Evolutionary conservation across 1,140 invertebrate genomes (phyloP).

Genomic region (Hetaerina americana): DNA sequence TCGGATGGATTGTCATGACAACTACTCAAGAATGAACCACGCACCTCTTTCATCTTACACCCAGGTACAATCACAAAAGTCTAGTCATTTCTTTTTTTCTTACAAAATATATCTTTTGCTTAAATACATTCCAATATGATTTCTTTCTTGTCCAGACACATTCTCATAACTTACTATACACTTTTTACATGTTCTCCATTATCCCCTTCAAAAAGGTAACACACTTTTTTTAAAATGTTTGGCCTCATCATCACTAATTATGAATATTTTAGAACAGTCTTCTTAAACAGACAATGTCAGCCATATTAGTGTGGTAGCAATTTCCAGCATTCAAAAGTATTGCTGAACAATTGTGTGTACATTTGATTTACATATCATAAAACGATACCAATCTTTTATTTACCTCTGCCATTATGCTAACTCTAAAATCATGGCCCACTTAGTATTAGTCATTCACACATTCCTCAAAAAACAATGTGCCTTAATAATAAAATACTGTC

Average conservation of each 20-base stretch:
- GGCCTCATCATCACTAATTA: not conserved
- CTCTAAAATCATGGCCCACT: not conserved
- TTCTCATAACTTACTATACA: not conserved
- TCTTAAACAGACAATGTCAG: not conserved
- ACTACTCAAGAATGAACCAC: not conserved
- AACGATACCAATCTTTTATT: not conserved
- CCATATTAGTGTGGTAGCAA: not conserved
- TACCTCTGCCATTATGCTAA: not conserved
- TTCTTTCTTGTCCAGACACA: not conserved
- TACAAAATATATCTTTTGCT: conserved; percentile 1
- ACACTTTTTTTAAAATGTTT: not conserved
- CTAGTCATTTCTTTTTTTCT: not conserved
- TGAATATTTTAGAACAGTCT: not conserved
- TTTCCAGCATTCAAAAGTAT: not conserved
- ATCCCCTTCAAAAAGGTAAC: not conserved
- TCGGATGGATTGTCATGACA: not conserved
- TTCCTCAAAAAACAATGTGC: not conserved
- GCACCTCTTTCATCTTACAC: not conserved
- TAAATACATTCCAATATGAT: not conserved
- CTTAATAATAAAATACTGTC: conserved; percentile 1
- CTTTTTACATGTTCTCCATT: not conserved
- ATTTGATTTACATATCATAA: not conserved
- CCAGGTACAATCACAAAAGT: not conserved
- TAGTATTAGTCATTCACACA: not conserved
- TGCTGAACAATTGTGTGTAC: not conserved